Percentiles rank a stretch among this genome's conserved stretches.
Conservation (phyloP, 2,113 vertebrate species). For the Sphyrna mokarran region DNA sequence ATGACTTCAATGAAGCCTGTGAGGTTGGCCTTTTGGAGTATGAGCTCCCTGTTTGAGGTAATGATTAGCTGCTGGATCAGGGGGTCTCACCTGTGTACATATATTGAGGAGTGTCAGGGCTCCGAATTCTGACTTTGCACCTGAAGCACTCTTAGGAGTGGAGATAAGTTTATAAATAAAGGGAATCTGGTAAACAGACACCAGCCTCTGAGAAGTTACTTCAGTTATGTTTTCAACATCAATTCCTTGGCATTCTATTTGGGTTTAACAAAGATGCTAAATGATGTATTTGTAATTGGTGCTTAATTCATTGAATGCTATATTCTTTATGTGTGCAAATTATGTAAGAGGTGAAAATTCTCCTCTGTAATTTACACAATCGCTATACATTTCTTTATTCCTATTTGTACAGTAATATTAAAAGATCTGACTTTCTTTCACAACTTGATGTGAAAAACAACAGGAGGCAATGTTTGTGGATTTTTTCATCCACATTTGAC, state of each 20-base stretch:
- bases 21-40: no score
- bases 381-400: neutral
- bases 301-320: no score
- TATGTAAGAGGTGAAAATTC: neutral
- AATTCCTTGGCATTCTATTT: neutral
- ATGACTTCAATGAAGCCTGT: no score
- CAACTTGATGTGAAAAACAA: neutral
- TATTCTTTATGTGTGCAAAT: neutral
- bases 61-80: no score
- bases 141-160: no score
- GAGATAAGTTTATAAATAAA: no score
- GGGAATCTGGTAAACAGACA: no score
- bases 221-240: neutral
- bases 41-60: no score
- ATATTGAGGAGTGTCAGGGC: no score
- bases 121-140: no score
- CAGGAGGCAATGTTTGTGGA: neutral
- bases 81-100: no score
- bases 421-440: neutral
- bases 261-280: neutral
- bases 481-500: neutral
- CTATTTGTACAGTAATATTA: neutral
- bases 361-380: neutral
- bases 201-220: no score
- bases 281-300: neutral